Evolutionary conservation across 1,140 invertebrate genomes (phyloP).

Genomic region (Thaumetopoea pityocampa): DNA sequence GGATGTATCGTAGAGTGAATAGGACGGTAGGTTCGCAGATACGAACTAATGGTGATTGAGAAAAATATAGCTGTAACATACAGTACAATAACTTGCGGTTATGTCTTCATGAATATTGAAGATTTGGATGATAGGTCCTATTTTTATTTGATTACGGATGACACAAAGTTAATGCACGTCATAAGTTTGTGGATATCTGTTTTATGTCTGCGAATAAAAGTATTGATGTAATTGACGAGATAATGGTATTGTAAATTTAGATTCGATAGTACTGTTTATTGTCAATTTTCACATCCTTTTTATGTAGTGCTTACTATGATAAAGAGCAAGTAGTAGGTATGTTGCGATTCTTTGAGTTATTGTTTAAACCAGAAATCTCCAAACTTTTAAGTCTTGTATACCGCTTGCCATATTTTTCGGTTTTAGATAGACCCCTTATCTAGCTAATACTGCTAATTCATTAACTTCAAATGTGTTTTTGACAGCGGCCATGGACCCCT

Average conservation of each 20-base stretch:
- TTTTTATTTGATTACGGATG: constrained; percentile 59
- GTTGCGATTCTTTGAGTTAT: no score
- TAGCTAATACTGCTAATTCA: no score
- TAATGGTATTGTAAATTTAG: neutral
- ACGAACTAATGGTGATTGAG: constrained; percentile 74
- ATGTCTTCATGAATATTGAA: constrained; percentile 75
- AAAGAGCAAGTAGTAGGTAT: no score
- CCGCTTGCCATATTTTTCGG: no score
- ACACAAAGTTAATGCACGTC: constrained; percentile 45
- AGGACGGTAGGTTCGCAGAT: constrained; percentile 60
- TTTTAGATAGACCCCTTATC: no score
- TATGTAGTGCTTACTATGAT: no score
- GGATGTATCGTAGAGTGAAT: constrained; percentile 52
- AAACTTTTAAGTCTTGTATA: no score
- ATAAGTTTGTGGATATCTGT: constrained; percentile 30
- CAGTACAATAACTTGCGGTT: constrained; percentile 60
- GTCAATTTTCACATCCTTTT: no score
- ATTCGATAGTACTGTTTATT: no score
- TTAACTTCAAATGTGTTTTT: no score
- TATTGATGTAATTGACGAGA: neutral
- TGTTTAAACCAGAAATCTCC: no score
- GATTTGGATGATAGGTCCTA: constrained; percentile 48
- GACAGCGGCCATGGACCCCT: no score
- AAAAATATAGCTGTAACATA: constrained; percentile 65
- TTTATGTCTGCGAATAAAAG: constrained; percentile 17